Base-by-base conservation (phyloP, 35 echinoderm and acorn worm genomes). In the Heliocidaris erythrogramma region DNA sequence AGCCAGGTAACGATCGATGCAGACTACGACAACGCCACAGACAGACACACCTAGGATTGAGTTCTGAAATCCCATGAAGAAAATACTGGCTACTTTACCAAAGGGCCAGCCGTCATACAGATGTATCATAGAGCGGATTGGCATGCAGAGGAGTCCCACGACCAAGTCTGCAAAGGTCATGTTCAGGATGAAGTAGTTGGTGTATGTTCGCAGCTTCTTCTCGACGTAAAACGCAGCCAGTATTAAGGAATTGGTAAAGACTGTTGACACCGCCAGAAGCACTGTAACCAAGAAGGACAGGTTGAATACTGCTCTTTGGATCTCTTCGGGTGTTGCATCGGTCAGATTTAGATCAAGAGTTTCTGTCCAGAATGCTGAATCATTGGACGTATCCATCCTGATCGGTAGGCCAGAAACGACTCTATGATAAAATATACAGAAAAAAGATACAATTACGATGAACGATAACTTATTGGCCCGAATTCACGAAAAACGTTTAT, bases 1-100 rank as follows among this genome's bases (percentile, higher is more conserved):
- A 10, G 95, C 95, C 30, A 93, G 84, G 92, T 96, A 96, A 42
- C 95, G 91, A 31, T 96, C 95, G 35, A 93, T 88, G 42, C 91
- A 93, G 65, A 96, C 85, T 18, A 88, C 50, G 5, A 94, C 47
- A 10, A 96, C 47, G 92, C 69, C 90, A 27, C 69, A 86, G 7
- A 96, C 90, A 17, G 95, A 96, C 14, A 90, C 91, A 10, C 90
- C 31, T 11, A 87, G n/a, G 17, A 93, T 86, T 9, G 48, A 48
- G 85, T 96, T 85, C 91, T 96, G 49, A 13, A 94, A 48, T 27
- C 86, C 59, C 50, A 32, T 31, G 90, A 91, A 71, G 32, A 71
- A 48, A 31, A 91, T 30, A 59, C 91, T 30, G 3, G 49, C 48
- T 29, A 50, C 91, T n/a, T 59, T 30, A 29, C 91, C 49, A 30